Conservation (phyloP, 2,888 invertebrate species). For the Pecten maximus region DNA sequence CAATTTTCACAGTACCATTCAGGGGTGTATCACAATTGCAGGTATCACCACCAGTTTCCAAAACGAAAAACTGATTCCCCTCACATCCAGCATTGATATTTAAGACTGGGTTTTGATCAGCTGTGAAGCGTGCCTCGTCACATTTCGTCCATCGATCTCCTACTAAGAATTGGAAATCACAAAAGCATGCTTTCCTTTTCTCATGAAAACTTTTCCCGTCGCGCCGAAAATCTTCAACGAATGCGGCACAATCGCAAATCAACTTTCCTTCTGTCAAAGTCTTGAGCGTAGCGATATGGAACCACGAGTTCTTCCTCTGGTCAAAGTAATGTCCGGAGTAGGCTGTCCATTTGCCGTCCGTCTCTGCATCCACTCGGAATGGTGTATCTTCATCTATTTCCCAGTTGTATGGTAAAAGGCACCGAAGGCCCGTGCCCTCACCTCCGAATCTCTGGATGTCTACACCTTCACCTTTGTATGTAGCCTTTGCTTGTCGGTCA, state of each 20-base stretch:
- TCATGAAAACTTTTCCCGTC: constrained; percentile 41
- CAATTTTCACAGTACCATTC: background rate
- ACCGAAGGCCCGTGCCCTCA: constrained; percentile 42
- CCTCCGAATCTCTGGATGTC: constrained; percentile 44
- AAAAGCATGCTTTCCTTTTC: constrained; percentile 38
- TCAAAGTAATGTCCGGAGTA: constrained; percentile 39
- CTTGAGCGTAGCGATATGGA: constrained; percentile 44
- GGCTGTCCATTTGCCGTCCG: constrained; percentile 31
- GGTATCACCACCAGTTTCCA: constrained; percentile 37
- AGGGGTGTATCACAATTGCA: constrained; percentile 35
- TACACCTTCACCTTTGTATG: constrained; percentile 40
- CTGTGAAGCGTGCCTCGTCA: constrained; percentile 38
- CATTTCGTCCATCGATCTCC: background rate
- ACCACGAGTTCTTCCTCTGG: background rate
- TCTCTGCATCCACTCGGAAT: constrained; percentile 35
- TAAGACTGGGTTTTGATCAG: background rate
- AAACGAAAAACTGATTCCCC: background rate
- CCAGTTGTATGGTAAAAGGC: constrained; percentile 42
- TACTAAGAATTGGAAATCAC: background rate
- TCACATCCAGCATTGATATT: constrained; percentile 41
- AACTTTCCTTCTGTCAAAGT: constrained; percentile 41
- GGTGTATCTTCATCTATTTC: constrained; percentile 21
- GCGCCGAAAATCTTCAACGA: constrained; percentile 43
- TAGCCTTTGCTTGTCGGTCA: constrained; percentile 37
- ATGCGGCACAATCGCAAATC: constrained; percentile 14